Evolutionary conservation across 2,797 vertebrate genomes (phyloP).

Genomic region (Odontamblyopus lacepedii): DNA sequence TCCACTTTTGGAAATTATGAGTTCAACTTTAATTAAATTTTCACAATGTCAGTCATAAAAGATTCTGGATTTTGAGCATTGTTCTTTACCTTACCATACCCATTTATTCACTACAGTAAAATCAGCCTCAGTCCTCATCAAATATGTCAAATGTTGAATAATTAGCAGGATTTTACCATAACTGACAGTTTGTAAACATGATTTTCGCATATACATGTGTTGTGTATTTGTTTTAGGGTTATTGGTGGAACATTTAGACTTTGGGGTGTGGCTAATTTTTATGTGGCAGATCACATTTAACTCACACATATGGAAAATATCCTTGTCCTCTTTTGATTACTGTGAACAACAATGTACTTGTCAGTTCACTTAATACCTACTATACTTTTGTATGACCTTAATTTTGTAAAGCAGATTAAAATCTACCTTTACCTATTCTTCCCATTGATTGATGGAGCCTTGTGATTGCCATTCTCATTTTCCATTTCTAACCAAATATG

Average conservation of each 20-base stretch:
- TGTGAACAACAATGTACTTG: no score
- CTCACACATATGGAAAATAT: background rate
- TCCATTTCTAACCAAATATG: no score
- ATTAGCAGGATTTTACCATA: no score
- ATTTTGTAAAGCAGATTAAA: no score
- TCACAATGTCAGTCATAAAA: conserved; percentile 94
- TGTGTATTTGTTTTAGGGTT: background rate
- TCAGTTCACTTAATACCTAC: no score
- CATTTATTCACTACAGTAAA: background rate
- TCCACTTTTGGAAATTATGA: conserved; percentile 87
- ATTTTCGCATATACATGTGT: background rate
- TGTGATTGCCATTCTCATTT: no score
- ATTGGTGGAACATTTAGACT: background rate
- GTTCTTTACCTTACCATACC: background rate
- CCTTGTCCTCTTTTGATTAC: no score
- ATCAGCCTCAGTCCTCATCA: conserved; percentile 1
- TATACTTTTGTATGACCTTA: no score
- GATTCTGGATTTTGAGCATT: conserved; percentile 94
- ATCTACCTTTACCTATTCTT: conserved; percentile 1
- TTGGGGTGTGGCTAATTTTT: background rate
- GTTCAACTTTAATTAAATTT: conserved; percentile 99
- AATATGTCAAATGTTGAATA: background rate
- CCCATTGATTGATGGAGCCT: no score
- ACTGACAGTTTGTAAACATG: background rate
- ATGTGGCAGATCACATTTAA: background rate